phyloP scores from a whole-genome alignment of 2,797 vertebrate genomes.

The Scleropages formosus region DNA sequence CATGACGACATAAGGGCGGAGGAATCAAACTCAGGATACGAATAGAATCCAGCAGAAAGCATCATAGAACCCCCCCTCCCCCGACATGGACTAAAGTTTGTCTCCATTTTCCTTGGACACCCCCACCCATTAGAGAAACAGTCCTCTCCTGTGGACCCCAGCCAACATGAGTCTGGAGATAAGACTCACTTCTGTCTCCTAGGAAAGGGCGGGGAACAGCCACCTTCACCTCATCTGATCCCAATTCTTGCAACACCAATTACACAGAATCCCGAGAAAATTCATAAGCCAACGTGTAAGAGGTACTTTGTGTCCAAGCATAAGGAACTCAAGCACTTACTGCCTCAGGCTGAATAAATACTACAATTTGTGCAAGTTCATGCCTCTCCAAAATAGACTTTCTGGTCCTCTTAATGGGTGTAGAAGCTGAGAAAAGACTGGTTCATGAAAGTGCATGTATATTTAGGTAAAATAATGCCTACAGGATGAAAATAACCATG shows the following conservation, averaged over 20 bases:
- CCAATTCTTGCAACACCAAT: background rate
- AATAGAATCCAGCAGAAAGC: background rate
- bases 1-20: no score
- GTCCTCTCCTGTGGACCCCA: background rate
- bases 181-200: background rate
- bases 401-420: no score
- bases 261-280: background rate
- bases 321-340: background rate
- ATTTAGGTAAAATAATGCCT: no score
- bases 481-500: no score
- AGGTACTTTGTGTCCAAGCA: background rate
- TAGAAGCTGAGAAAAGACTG: no score
- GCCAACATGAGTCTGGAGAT: conserved; percentile 1
- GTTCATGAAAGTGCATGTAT: no score
- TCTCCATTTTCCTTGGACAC: background rate
- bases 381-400: no score
- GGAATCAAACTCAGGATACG: background rate
- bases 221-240: background rate
- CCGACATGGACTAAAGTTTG: background rate
- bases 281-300: background rate
- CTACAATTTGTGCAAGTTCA: no score
- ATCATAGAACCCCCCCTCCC: background rate
- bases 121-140: background rate
- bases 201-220: background rate
- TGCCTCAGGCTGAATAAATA: no score